Evolutionary conservation across 2,113 vertebrate species (phyloP), one percentile per base, ranked within the genome.

Genomic region (Oryzias melastigma): DNA sequence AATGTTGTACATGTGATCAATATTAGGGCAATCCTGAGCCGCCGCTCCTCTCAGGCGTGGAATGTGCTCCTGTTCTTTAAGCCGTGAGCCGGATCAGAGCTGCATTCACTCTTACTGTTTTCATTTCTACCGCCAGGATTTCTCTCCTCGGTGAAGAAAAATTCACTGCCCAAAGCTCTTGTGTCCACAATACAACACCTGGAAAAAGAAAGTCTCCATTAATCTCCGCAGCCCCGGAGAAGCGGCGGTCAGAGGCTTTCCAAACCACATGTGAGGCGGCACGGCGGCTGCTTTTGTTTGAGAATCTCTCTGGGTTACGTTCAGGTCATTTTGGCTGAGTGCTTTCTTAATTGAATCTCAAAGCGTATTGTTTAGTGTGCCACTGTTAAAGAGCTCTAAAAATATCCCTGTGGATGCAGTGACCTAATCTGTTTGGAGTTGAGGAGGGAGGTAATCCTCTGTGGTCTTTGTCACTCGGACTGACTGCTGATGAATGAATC

Each of bases 131-230:
- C 54, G 61, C 62, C 80, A 77, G 86, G 90, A 89, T 92, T 90
- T 92, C 85, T 88, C 71, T 52, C 63, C 87, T 76, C 85, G 85
- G 86, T 89, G 29, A 82, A 85, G 87, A 90, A 90, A 22, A 90
- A 88, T 74, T 79, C 77, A 75, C 75, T 61, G 55, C 65, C 72
- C 71, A 89, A 91, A 92, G 85, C 90, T 88, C 87, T 88, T 91
- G 89, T 90, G 89, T 91, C 90, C 91, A 91, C 90, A 92, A 89
- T 87, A 90, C 85, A 90, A 91, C 91, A 92, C 90, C 90, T 92
- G 90, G 89, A 91, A 91, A 91, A 91, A 92, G 90, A 91, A 87
- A 83, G 77, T 81, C 75, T 85, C 85, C 85, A 86, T 90, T 90
- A 90, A 91, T 91, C 90, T 89, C 68, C 22, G 55, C 80, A 72